A percentile compares a stretch with the other conserved stretches of the same genome.
phyloP scores from a whole-genome alignment of 2,888 invertebrate species.

The Ectemnius continuus region DNA sequence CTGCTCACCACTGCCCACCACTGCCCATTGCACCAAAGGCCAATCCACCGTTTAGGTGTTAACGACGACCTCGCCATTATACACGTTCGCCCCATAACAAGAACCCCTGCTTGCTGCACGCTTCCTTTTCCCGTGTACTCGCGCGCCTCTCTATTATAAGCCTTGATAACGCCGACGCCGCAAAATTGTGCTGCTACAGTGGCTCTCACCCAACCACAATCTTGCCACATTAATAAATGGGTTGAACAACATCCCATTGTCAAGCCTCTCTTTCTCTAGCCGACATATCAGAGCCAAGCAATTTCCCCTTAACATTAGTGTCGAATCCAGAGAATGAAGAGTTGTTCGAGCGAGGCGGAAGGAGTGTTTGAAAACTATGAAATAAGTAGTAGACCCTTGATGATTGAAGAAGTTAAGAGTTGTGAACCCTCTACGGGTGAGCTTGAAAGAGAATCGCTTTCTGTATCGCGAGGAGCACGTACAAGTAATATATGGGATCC shows the following conservation, averaged over 20 bases:
- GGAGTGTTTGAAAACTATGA: no score
- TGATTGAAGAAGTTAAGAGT: conserved; percentile 36
- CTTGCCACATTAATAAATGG: no score
- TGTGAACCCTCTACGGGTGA: conserved; percentile 57
- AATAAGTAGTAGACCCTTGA: no score
- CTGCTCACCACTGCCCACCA: no score
- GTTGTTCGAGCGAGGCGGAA: no score
- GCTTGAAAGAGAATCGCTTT: conserved; percentile 60
- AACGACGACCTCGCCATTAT: conserved; percentile 73
- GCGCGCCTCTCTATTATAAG: conserved; percentile 62
- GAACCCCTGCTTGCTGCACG: conserved; percentile 60
- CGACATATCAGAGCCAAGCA: neutral
- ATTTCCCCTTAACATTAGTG: no score
- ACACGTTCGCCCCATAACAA: conserved; percentile 68
- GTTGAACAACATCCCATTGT: no score
- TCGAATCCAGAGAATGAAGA: no score
- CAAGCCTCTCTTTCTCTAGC: neutral
- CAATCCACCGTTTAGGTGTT: conserved; percentile 74
- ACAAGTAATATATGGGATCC: conserved; percentile 72
- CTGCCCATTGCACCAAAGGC: conserved; percentile 27
- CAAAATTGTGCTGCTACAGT: conserved; percentile 62
- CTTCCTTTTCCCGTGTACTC: conserved; percentile 24
- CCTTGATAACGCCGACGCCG: conserved; percentile 70
- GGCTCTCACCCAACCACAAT: conserved; percentile 46
- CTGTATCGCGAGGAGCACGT: conserved; percentile 67